Base-by-base conservation (phyloP, 2,797 vertebrate species). In the Psittacula echo region DNA sequence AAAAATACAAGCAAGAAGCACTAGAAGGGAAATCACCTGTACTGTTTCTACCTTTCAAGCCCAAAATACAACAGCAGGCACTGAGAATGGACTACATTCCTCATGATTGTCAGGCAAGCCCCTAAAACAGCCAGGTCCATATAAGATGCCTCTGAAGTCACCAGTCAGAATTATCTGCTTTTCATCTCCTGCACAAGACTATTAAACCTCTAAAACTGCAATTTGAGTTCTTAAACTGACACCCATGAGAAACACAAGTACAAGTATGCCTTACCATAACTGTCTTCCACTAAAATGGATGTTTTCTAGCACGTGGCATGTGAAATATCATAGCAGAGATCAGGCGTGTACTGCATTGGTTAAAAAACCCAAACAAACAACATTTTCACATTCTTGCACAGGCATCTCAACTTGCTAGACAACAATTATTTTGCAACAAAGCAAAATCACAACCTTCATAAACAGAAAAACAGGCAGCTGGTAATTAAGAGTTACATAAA, bases 401-500 rank as follows among this genome's bases (percentile, higher is more conserved):
- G 68, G 50, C 34, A 88, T 73, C 75, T 72, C 88, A 50, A 75
- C 85, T 85, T 87, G 65, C 51, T 56, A 88, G 65, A 83, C 1
- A 1, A 84, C 80, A 94, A 51, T 65, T 90, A 93, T 72, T 87
- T 85, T 94, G 88, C 87, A 94, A 94, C 71, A 91, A 93, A 90
- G 77, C 41, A 92, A 90, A 91, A 48, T 74, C 88, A 91, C 67
- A 81, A 32, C 67, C 70, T 90, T 85, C 78, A 56, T 61, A 88
- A 96, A 87, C 74, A 94, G 56, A 67, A 68, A 91, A 94, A 74
- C 58, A 92, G 71, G 85, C 71, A 84, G 70, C 85, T 51, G 29
- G 71, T 89, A 95, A 95, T 94, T 93, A 96, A 66, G 71, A 85
- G 65, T 95, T 94, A 93, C 80, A 92, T 91, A 87, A 93, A 91